Evolutionary conservation across 1,140 invertebrate species (phyloP).

Genomic region (Apolygus lucorum): DNA sequence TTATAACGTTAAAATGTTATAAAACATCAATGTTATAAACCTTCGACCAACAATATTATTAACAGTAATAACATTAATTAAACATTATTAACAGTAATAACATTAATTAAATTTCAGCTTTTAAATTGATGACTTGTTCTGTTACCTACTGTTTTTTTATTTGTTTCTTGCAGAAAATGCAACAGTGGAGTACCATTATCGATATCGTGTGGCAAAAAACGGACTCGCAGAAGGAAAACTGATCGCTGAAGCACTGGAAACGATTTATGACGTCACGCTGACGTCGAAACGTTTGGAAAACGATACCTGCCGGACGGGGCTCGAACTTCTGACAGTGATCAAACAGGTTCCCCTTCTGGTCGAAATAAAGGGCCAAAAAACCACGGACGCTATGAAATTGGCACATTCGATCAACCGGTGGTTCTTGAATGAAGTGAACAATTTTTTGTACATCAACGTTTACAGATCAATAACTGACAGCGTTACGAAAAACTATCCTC

Average conservation of each 20-base stretch:
- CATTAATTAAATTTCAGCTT: too few relatives aligned
- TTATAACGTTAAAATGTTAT: too few relatives aligned
- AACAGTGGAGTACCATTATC: neutral
- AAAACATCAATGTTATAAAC: too few relatives aligned
- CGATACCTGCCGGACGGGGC: neutral
- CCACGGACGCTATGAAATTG: neutral
- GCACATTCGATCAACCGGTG: neutral
- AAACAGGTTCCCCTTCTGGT: neutral
- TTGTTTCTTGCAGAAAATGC: neutral
- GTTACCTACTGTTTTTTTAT: too few relatives aligned
- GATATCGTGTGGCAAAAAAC: neutral
- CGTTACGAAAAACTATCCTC: neutral
- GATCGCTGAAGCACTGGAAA: neutral
- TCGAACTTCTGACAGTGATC: neutral
- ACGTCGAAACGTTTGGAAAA: neutral
- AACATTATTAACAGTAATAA: too few relatives aligned
- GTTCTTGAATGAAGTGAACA: neutral
- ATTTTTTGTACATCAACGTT: neutral
- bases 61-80: too few relatives aligned
- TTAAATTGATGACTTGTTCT: too few relatives aligned
- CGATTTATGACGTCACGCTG: neutral
- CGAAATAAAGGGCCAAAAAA: neutral
- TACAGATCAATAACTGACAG: neutral
- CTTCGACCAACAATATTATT: too few relatives aligned
- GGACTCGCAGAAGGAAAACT: neutral